Conservation (phyloP, 2,113 vertebrate species). For the Mugil cephalus region DNA sequence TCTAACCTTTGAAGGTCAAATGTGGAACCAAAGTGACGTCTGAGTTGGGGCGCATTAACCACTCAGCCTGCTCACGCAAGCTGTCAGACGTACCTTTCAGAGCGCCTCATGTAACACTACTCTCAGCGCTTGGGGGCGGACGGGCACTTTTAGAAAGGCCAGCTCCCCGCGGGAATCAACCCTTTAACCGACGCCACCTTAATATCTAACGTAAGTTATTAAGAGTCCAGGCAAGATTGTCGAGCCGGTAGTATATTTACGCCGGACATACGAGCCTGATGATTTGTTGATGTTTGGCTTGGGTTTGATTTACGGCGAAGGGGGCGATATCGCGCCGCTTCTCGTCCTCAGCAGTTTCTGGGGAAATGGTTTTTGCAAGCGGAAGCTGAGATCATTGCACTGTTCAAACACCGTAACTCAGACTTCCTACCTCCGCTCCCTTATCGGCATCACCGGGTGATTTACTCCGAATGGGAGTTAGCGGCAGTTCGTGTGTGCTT, state of each 20-base stretch:
- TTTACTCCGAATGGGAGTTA: conserved; percentile 58
- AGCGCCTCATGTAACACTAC: conserved; percentile 49
- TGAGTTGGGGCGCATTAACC: conserved; percentile 46
- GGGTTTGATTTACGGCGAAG: conserved; percentile 56
- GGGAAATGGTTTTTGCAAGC: conserved; percentile 37
- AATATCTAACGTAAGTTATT: conserved; percentile 22
- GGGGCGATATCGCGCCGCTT: conserved; percentile 38
- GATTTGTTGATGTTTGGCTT: conserved; percentile 58
- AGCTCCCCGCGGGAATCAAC: conserved; percentile 53
- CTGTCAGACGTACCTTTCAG: conserved; percentile 50
- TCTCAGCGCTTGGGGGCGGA: conserved; percentile 43
- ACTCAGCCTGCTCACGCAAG: conserved; percentile 45
- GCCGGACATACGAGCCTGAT: conserved; percentile 12
- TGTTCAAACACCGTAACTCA: conserved; percentile 52
- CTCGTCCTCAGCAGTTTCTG: conserved; percentile 63
- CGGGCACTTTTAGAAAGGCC: conserved; percentile 67
- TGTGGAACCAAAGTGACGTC: conserved; percentile 51
- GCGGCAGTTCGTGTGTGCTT: conserved; percentile 20
- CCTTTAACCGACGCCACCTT: conserved; percentile 13
- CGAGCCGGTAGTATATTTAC: conserved; percentile 28
- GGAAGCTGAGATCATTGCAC: conserved; percentile 36
- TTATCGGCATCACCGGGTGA: conserved; percentile 59
- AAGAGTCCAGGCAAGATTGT: not conserved
- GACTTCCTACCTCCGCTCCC: conserved; percentile 51
- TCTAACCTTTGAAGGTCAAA: conserved; percentile 76